Conservation (phyloP, 37 sponge, comb jelly and placozoan species). For the Lycopodina hypogea region DNA sequence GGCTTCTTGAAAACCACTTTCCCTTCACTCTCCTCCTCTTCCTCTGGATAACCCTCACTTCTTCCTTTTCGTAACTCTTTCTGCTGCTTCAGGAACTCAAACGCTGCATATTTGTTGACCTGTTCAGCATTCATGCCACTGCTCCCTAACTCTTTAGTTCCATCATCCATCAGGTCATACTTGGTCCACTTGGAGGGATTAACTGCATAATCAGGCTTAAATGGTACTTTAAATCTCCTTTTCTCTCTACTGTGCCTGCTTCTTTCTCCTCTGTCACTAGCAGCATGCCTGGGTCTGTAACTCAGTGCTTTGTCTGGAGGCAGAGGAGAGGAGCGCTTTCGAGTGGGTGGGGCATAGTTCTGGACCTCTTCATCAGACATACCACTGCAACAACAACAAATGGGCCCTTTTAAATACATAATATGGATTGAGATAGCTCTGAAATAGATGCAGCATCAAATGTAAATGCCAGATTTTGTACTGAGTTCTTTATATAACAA, state of each 20-base stretch:
- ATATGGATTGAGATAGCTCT: no score
- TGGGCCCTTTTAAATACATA: no score
- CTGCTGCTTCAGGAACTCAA: conserved; percentile 44
- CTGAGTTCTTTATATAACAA: no score
- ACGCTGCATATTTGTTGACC: conserved; percentile 46
- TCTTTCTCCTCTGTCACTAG: not conserved
- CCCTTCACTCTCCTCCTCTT: conserved; percentile 3
- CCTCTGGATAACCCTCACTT: not conserved
- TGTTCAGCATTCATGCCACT: conserved; percentile 42
- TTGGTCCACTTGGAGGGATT: conserved; percentile 50
- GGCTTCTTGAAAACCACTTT: conserved; percentile 17
- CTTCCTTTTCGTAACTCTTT: not conserved
- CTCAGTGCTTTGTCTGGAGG: not conserved
- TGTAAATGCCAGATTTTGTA: no score
- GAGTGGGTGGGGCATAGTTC: not conserved
- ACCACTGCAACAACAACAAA: no score
- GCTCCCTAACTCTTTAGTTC: conserved; percentile 9
- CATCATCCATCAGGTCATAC: conserved; percentile 57
- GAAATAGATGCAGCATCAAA: no score
- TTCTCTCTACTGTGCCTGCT: not conserved
- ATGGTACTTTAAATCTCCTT: not conserved
- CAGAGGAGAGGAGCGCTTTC: no score
- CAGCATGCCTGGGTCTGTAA: not conserved
- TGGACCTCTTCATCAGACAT: not conserved
- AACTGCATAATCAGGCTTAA: not conserved